phyloP scores from a whole-genome alignment of 1,140 invertebrate species.

The Maniola jurtina region DNA sequence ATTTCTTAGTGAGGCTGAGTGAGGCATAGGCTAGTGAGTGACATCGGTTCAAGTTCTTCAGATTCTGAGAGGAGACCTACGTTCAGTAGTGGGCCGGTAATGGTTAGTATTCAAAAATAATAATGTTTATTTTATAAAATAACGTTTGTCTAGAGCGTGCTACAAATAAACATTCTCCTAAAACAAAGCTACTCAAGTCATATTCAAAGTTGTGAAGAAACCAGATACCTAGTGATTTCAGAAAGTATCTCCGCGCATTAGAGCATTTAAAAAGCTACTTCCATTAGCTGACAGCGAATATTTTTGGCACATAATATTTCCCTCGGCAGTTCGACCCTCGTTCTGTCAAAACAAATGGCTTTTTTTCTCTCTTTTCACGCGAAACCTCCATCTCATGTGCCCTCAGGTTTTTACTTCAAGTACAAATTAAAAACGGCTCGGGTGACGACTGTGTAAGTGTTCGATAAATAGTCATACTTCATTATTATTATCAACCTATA shows the following conservation, averaged over 20 bases:
- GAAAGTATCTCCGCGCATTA: not conserved
- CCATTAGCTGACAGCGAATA: conserved; percentile 30
- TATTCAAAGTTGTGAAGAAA: too few species aligned
- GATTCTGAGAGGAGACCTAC: too few species aligned
- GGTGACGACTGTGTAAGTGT: conserved; percentile 36
- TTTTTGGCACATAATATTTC: conserved; percentile 34
- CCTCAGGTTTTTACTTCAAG: conserved; percentile 67
- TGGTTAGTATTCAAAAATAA: too few species aligned
- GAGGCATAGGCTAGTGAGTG: too few species aligned
- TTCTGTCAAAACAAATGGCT: conserved; percentile 63
- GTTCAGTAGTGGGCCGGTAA: too few species aligned
- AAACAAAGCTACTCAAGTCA: too few species aligned
- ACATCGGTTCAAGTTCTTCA: too few species aligned
- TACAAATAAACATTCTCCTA: too few species aligned
- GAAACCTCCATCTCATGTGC: conserved; percentile 56
- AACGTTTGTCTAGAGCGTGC: too few species aligned
- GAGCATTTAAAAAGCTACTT: conserved; percentile 25
- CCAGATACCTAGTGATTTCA: not conserved
- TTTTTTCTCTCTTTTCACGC: conserved; percentile 51
- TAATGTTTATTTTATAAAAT: too few species aligned
- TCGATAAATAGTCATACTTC: conserved; percentile 15
- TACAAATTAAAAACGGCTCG: conserved; percentile 67
- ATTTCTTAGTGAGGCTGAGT: too few species aligned
- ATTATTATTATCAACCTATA: too few species aligned
- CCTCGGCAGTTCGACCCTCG: conserved; percentile 37